A percentile compares a stretch with the other conserved stretches of the same genome.
Evolutionary conservation across 2,888 invertebrate species (phyloP).

Genomic region (Strigamia crassipes): DNA sequence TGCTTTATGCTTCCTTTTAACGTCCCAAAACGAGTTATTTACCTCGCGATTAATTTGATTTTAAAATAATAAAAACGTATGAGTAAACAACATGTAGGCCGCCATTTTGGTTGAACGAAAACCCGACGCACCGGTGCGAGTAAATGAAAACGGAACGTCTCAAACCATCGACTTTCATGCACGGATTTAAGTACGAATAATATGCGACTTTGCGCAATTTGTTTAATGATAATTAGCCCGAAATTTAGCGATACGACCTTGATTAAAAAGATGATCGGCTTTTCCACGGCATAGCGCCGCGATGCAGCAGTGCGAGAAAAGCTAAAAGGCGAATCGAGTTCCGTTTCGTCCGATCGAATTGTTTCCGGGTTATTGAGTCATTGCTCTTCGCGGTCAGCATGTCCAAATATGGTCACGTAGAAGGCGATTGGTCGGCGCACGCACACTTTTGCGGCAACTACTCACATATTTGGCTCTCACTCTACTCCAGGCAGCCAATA

Average conservation of each 20-base stretch:
- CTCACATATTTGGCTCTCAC: slow-evolving; percentile 34
- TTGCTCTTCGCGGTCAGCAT: slow-evolving; percentile 45
- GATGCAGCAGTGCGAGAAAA: not conserved
- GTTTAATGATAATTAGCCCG: not conserved
- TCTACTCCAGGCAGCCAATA: slow-evolving; percentile 2
- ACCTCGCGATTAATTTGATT: too few relatives aligned
- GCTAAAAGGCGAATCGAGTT: slow-evolving; percentile 24
- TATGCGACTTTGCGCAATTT: not conserved
- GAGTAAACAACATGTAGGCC: not conserved
- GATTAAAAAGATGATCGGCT: slow-evolving; percentile 11
- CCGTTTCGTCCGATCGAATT: slow-evolving; percentile 16
- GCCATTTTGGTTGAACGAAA: not conserved
- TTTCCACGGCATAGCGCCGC: not conserved
- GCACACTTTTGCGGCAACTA: not conserved
- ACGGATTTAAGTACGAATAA: not conserved
- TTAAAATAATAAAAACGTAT: too few relatives aligned
- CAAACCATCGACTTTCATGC: not conserved
- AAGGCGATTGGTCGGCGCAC: not conserved
- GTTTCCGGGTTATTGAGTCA: slow-evolving; percentile 48
- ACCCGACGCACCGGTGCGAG: not conserved
- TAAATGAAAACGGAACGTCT: not conserved
- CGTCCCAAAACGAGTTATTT: too few relatives aligned
- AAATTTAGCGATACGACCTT: not conserved
- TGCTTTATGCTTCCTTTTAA: too few relatives aligned
- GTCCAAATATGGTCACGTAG: slow-evolving; percentile 44